phyloP scores from a whole-genome alignment of 1,140 invertebrate genomes.

The Latrodectus geometricus region DNA sequence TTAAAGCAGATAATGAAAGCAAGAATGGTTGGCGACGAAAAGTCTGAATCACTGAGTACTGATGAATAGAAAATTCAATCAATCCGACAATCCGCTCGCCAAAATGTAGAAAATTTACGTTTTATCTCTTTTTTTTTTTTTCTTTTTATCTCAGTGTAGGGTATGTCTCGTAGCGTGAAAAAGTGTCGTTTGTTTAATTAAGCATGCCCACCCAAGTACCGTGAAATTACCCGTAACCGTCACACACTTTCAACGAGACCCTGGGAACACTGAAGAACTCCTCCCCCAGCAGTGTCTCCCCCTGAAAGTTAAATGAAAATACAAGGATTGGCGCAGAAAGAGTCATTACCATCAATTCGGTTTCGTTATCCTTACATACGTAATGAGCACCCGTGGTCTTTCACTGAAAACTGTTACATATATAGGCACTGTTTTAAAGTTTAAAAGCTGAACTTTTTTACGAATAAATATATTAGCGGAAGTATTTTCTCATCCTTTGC shows the following conservation, averaged over 20 bases:
- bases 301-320: constrained; percentile 42
- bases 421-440: constrained; percentile 1
- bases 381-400: constrained; percentile 9
- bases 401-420: constrained; percentile 21
- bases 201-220: constrained; percentile 37
- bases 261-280: neutral
- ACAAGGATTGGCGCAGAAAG: constrained; percentile 29
- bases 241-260: constrained; percentile 14
- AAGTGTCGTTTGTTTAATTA: constrained; percentile 43
- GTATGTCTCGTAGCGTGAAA: constrained; percentile 26
- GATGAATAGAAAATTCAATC: no score
- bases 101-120: no score
- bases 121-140: no score
- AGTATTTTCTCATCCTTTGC: neutral
- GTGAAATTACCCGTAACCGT: constrained; percentile 46
- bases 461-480: neutral
- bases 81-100: no score
- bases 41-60: no score
- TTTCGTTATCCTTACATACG: neutral
- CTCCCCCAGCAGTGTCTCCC: neutral
- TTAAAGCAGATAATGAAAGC: no score
- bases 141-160: neutral
- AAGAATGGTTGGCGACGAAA: no score
- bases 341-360: constrained; percentile 16
- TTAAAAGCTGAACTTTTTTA: constrained; percentile 15